Base-by-base conservation (phyloP, 2,113 vertebrate species). In the Epinephelus moara region DNA sequence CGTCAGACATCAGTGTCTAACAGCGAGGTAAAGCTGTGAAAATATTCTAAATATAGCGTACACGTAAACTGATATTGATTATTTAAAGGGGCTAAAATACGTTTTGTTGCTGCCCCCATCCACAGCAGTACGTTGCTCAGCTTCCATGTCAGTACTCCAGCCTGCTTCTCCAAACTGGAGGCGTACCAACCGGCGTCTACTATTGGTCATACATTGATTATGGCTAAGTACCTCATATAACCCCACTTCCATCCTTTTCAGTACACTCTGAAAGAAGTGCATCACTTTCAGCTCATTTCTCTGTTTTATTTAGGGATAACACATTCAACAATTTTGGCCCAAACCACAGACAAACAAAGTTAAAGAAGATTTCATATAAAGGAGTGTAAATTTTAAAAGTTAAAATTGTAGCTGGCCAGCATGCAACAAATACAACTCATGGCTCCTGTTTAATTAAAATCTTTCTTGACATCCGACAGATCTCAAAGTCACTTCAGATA, bases 401-500 rank as follows among this genome's bases (percentile, higher is more conserved):
- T 47, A 6, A 60, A 62, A 30, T 25, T 10, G 0, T 14, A n/a
- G 27, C 33, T 59, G 37, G 50, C 25, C 49, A 77, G 55, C 21
- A 33, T n/a, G 25, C 53, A 62, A 17, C 74, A 55, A 73, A 23
- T 42, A 11, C 17, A 67, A 25, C 45, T 42, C 52, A 11, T 6
- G 17, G 19, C 17, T 53, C 23, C 62, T 15, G 27, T 18, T 56
- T 27, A 85, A 83, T 80, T 42, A 57, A 73, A 82, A 64, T 67
- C 53, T 23, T 19, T 74, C 12, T 11, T 57, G 73, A 72, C 62
- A 37, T 37, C 21, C 8, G 10, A 49, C 76, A 84, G 66, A 84
- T 84, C 50, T 59, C 23, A 62, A 60, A 81, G 82, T 80, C 87
- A 75, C 71, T 79, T 89, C 40, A 62, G 68, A 84, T 78, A 25